A percentile compares a stretch with the other conserved stretches of the same genome.
These are phyloP conservation scores for Coregonus ussuriensis DNA, from an alignment of 2,797 vertebrate species.

Conservation along the genomic window DNA sequence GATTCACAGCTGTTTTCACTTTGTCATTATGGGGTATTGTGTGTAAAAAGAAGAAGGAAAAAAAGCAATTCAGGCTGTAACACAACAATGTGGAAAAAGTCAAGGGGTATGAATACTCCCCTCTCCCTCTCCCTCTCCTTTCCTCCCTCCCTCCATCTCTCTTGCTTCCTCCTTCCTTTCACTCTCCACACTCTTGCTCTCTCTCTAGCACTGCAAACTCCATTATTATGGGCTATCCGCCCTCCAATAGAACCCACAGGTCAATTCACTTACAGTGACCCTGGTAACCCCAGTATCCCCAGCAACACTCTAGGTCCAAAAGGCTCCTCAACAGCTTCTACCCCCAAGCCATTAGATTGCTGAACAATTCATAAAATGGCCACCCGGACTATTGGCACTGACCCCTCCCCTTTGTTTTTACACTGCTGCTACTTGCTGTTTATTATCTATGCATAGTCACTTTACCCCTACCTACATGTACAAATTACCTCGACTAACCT, in stretches of 20 bases:
- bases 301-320: not conserved
- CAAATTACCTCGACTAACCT: too few relatives aligned
- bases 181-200: not conserved
- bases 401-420: too few relatives aligned
- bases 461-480: not conserved
- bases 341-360: too few relatives aligned
- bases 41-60: slow-evolving; percentile 25
- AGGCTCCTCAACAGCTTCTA: too few relatives aligned
- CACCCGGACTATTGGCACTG: too few relatives aligned
- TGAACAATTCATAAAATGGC: too few relatives aligned
- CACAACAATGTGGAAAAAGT: too few relatives aligned
- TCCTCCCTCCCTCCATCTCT: not conserved
- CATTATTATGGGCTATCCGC: slow-evolving; percentile 60
- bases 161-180: too few relatives aligned
- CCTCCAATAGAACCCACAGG: slow-evolving; percentile 53
- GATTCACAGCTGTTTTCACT: too few relatives aligned
- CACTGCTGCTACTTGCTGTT: too few relatives aligned
- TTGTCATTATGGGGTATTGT: too few relatives aligned
- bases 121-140: not conserved
- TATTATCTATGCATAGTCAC: too few relatives aligned
- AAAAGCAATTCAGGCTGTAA: slow-evolving; percentile 42
- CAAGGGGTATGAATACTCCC: not conserved
- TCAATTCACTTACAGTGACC: slow-evolving; percentile 62
- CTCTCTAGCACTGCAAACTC: slow-evolving; percentile 46
- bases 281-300: not conserved